Conservation (phyloP, 2,113 vertebrate species). For the Sporophila hypoxantha region DNA sequence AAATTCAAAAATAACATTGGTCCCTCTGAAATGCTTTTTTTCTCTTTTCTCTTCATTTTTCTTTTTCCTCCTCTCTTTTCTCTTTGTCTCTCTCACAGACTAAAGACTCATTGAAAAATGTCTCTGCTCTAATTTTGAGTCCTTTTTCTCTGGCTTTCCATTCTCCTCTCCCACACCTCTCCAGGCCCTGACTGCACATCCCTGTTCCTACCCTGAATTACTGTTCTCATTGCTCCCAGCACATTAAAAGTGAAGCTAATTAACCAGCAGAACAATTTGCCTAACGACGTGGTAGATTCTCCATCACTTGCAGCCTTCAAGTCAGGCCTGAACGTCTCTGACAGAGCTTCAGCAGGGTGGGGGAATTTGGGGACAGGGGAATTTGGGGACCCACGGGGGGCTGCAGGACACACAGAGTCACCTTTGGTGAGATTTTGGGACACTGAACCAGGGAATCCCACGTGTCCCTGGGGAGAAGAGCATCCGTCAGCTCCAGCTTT, state of each 20-base stretch:
- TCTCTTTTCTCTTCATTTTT: background rate
- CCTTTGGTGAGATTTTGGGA: background rate
- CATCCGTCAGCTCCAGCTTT: background rate
- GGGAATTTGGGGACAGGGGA: background rate
- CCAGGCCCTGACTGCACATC: background rate
- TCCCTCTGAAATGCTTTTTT: background rate
- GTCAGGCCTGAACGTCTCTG: background rate
- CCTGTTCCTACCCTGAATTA: conserved; percentile 14
- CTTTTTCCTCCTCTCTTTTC: background rate
- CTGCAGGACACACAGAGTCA: background rate
- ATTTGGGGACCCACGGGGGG: rapidly evolving
- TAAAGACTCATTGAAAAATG: background rate
- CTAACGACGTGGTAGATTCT: conserved; percentile 48
- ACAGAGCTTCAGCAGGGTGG: background rate
- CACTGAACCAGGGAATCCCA: background rate
- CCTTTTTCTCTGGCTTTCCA: background rate
- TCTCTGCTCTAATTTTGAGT: conserved; percentile 11
- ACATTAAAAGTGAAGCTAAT: conserved; percentile 56
- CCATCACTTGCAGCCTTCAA: conserved; percentile 48
- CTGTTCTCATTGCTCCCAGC: conserved; percentile 52
- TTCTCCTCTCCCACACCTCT: conserved; percentile 4
- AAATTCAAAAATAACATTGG: background rate
- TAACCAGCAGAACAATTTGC: conserved; percentile 58
- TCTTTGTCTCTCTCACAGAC: background rate
- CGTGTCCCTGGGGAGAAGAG: background rate